These are phyloP conservation scores for Hepsetus odoe DNA, from an alignment of 2,113 vertebrate genomes.

Conservation along the genomic window DNA sequence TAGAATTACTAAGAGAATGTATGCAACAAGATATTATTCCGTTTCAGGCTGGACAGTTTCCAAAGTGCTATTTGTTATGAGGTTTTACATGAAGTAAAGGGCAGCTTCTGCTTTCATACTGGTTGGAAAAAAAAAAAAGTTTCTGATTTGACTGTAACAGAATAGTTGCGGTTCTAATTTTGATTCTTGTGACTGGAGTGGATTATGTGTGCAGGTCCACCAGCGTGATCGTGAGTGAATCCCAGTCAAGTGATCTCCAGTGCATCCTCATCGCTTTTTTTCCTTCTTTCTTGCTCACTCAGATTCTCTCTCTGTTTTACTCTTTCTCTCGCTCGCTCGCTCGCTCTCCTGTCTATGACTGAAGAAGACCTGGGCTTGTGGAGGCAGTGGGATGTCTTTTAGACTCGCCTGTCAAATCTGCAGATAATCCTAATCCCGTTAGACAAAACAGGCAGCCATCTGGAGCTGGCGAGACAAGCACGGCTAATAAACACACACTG, in stretches of 20 bases:
- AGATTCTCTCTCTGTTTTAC: neutral
- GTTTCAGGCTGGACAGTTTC: too few species aligned
- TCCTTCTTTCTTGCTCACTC: neutral
- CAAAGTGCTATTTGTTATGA: too few species aligned
- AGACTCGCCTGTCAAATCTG: constrained; percentile 48
- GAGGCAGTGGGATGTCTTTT: constrained; percentile 28
- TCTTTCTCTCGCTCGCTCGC: neutral
- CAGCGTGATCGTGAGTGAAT: neutral
- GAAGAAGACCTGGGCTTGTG: neutral
- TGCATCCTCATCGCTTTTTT: too few species aligned
- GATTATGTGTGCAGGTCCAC: neutral
- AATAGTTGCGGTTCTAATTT: neutral
- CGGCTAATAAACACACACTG: constrained; percentile 42
- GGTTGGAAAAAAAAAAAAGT: too few species aligned
- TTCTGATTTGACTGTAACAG: neutral
- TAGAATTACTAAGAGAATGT: too few species aligned
- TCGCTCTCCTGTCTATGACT: neutral
- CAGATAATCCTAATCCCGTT: constrained; percentile 77
- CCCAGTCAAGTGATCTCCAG: neutral
- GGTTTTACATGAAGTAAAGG: too few species aligned
- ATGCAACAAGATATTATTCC: too few species aligned
- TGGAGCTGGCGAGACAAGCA: constrained; percentile 65
- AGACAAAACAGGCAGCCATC: constrained; percentile 77
- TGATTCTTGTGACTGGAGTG: neutral
- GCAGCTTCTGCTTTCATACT: too few species aligned